Evolutionary conservation across 2,113 vertebrate genomes (phyloP).

Genomic region (Balaenoptera acutorostrata): DNA sequence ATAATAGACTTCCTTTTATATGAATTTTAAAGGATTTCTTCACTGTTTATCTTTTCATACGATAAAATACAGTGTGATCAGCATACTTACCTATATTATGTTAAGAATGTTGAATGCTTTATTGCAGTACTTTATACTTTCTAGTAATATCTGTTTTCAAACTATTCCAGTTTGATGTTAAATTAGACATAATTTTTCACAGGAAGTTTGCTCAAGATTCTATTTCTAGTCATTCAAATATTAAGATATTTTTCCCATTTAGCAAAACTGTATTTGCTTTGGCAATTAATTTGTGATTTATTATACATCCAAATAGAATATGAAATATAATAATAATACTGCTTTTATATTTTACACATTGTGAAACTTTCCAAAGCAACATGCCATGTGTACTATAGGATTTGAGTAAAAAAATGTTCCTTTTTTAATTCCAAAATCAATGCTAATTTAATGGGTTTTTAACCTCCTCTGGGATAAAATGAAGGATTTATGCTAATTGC

Average conservation of each 20-base stretch:
- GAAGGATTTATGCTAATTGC: not conserved
- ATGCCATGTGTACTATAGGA: not conserved
- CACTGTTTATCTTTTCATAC: not conserved
- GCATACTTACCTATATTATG: not conserved
- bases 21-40: not conserved
- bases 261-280: not conserved
- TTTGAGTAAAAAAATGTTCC: not conserved
- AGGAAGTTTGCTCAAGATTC: not conserved
- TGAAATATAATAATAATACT: not conserved
- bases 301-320: not conserved
- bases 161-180: not conserved
- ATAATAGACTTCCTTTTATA: not conserved
- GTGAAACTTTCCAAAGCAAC: not conserved
- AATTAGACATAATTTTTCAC: not conserved
- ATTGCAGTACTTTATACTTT: not conserved
- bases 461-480: not conserved
- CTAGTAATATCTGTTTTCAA: not conserved
- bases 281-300: not conserved
- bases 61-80: not conserved
- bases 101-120: not conserved
- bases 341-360: not conserved
- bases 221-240: not conserved
- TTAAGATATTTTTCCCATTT: not conserved
- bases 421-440: not conserved
- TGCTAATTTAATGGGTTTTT: not conserved